Base-by-base conservation (phyloP, 2,888 invertebrate genomes). In the Neria commutata region DNA sequence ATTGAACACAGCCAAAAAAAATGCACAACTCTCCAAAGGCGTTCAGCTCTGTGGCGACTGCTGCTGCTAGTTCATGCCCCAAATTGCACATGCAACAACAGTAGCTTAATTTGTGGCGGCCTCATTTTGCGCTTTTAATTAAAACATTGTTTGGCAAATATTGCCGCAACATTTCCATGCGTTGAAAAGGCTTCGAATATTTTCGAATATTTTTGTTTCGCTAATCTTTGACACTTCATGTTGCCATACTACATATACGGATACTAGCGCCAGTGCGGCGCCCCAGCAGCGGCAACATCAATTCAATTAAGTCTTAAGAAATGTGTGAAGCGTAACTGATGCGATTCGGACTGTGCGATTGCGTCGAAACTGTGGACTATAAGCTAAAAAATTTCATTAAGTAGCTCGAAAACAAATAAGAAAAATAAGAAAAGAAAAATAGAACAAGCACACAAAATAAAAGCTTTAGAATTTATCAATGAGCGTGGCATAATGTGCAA, bases 351-450 rank as follows among this genome's bases (percentile, higher is more conserved):
- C 21, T 42, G 21, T 3, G 42, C 5, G 17, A n/a, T 4, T 14
- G 17, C 42, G 42, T 37, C n/a, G n/a, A 37, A 37, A 42, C 19
- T 42, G 21, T 42, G n/a, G n/a, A n/a, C n/a, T n/a, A n/a, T n/a
- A n/a, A n/a, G n/a, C n/a, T n/a, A n/a, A n/a, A n/a, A n/a, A 54
- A 58, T 54, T 49, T 54, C 53, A 34, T 58, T 54, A 49, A 54
- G 49, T 26, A 42, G 33, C 37, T 42, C 45, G 42, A 17, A 45
- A 54, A 54, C 25, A 54, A 45, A 54, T 50, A 45, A n/a, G n/a
- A n/a, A n/a, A n/a, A n/a, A n/a, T n/a, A n/a, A n/a, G n/a, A n/a
- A n/a, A n/a, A n/a, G n/a, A n/a, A n/a, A n/a, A n/a, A n/a, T n/a
- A n/a, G n/a, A n/a, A n/a, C n/a, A n/a, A n/a, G n/a, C n/a, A n/a